Evolutionary conservation across 2,113 vertebrate genomes (phyloP), one percentile per base, ranked within the genome.

Genomic region (Deroptyus accipitrinus): DNA sequence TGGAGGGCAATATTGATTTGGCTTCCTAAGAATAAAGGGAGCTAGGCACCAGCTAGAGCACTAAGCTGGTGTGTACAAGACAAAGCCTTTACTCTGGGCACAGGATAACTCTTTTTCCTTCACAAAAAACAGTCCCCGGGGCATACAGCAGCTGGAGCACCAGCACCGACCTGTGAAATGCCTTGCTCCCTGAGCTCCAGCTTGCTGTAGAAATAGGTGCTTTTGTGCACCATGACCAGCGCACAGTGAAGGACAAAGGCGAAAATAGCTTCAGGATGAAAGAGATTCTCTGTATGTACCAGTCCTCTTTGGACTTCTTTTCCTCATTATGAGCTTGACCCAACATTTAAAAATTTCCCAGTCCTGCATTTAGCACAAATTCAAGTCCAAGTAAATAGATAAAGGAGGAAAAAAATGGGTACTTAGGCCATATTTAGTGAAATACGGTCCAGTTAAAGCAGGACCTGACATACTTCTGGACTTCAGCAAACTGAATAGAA

Each of bases 1-100:
- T 80, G 95, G 94, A 96, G 95, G 68, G 85, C 92, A 94, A 96
- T 93, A 97, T 97, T 97, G 76, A 55, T 96, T 97, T 96, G 95
- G 96, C 95, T 96, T 94, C 59, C 42, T 59, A 33, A 30, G 25
- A 77, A 69, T 22, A 82, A 84, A 82, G 33, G 52, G 33, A 75
- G 16, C 3, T 11, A 41, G 82, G 42, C 67, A 91, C n/a, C 15
- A 69, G 59, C 41, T 59, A 86, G 48, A 92, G n/a, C 17, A 24
- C 22, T 57, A 61, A 83, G 55, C 46, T 68, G 33, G 42, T 78
- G 37, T 24, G 46, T 1, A 6, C 42, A 72, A 72, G 66, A 73
- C 55, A 76, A 93, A 94, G 27, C 35, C 64, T 42, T 93, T 54
- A 22, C 39, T 87, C 52, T 67, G 83, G 85, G 79, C 48, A 86